Base-by-base conservation (phyloP, 2,113 vertebrate species). In the Zosterops borbonicus region DNA sequence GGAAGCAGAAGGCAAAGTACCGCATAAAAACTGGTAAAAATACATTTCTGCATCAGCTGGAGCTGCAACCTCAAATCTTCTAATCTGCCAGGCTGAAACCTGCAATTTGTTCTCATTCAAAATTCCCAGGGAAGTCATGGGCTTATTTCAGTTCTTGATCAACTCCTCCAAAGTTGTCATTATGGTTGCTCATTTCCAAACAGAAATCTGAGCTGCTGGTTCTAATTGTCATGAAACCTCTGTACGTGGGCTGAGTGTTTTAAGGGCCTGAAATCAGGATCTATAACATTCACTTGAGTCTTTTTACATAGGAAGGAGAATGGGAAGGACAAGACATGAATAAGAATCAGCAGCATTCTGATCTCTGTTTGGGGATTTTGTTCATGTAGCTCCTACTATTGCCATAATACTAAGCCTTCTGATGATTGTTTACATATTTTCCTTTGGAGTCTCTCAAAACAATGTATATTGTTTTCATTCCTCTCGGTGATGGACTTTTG, bases 41-140 rank as follows among this genome's bases (percentile, higher is more conserved):
- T 27, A 74, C 69, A 83, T 80, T 46, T 86, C 29, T 42, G 25
- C 42, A 52, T 86, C 64, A 52, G 3, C 71, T 75, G 64, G 42
- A 90, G 60, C 39, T 63, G 5, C 47, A 86, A 59, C 37, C 42
- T 82, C 31, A 67, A 79, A 87, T 83, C 31, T 93, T 91, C 70
- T 82, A 23, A 73, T 93, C 44, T 86, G 59, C 22, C 24, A 70
- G 59, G 56, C 55, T 83, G 55, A 74, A 96, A 90, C 55, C 52
- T 55, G 47, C 47, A 70, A 67, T 95, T 86, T 90, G 39, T 90
- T 86, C 47, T 62, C 47, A 37, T 67, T 90, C 69, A 60, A 29
- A 89, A 56, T 70, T 78, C 35, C 68, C 42, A 44, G 64, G 3
- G 2, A 93, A 74, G 27, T 41, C 33, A 35, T 22, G 39, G 39